Evolutionary conservation across 2,113 vertebrate genomes (phyloP).

Genomic region (Rafetus swinhoei): DNA sequence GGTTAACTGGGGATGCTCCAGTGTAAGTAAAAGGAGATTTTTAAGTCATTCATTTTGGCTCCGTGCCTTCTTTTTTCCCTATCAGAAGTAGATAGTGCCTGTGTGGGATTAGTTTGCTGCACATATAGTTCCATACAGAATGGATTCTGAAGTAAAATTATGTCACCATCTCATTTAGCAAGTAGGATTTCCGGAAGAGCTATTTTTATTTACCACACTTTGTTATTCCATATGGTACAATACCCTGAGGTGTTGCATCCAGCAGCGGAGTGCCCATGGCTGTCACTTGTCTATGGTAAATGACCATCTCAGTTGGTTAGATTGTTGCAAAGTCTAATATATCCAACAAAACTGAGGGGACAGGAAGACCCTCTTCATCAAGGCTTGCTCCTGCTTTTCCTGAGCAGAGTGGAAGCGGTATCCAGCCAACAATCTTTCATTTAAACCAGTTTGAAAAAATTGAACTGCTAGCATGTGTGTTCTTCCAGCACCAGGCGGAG

Average conservation of each 20-base stretch:
- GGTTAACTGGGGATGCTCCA: not conserved
- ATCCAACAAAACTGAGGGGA: not conserved
- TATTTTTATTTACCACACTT: not conserved
- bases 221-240: not conserved
- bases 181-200: not conserved
- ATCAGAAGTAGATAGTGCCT: not conserved
- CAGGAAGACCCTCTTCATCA: fast-evolving
- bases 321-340: not conserved
- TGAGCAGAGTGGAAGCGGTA: not conserved
- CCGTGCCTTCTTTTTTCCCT: not conserved
- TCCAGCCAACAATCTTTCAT: not conserved
- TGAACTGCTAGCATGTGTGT: fast-evolving
- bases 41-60: not conserved
- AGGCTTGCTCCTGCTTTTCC: not conserved
- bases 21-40: not conserved
- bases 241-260: not conserved
- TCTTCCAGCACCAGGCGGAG: not conserved
- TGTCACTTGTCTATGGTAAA: not conserved
- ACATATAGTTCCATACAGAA: not conserved
- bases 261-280: not conserved
- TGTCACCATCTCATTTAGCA: not conserved
- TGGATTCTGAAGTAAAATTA: not conserved
- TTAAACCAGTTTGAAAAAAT: not conserved
- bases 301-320: not conserved
- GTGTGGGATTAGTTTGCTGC: not conserved